These are phyloP conservation scores for Perca flavescens DNA, from an alignment of 2,113 vertebrate genomes.

Conservation along the genomic window DNA sequence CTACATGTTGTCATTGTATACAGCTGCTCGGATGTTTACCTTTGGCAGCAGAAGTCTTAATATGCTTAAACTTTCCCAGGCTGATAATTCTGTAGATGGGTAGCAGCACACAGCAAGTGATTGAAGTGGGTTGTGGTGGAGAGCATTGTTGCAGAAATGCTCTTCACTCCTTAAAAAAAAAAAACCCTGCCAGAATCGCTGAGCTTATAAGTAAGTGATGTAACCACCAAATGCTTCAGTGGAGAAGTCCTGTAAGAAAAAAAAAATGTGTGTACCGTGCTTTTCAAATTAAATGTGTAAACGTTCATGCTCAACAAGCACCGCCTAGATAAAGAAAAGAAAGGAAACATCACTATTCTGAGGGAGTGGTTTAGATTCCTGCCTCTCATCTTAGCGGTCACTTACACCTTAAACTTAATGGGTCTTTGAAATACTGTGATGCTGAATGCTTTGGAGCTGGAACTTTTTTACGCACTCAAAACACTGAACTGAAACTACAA, in stretches of 20 bases:
- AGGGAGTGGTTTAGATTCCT: neutral
- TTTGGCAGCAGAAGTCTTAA: neutral
- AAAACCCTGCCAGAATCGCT: neutral
- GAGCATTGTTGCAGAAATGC: conserved; percentile 6
- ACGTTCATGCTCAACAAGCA: neutral
- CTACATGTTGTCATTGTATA: neutral
- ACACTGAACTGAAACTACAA: neutral
- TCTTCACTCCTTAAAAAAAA: neutral
- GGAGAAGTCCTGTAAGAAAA: neutral
- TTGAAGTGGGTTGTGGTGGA: neutral
- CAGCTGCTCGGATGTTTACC: conserved; percentile 17
- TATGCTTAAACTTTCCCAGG: conserved; percentile 22
- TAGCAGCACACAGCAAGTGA: neutral
- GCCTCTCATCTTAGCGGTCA: neutral
- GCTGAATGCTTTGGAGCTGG: neutral
- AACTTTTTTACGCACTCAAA: too few relatives aligned
- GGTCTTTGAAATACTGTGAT: neutral
- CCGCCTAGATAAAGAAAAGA: neutral
- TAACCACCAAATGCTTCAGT: neutral
- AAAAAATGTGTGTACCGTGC: neutral
- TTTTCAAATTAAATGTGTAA: neutral
- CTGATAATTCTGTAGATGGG: conserved; percentile 16
- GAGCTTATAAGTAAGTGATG: neutral
- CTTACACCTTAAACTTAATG: neutral
- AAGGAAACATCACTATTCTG: too few relatives aligned